Conservation (phyloP, 2,888 invertebrate genomes). For the Leptogaster cylindrica region DNA sequence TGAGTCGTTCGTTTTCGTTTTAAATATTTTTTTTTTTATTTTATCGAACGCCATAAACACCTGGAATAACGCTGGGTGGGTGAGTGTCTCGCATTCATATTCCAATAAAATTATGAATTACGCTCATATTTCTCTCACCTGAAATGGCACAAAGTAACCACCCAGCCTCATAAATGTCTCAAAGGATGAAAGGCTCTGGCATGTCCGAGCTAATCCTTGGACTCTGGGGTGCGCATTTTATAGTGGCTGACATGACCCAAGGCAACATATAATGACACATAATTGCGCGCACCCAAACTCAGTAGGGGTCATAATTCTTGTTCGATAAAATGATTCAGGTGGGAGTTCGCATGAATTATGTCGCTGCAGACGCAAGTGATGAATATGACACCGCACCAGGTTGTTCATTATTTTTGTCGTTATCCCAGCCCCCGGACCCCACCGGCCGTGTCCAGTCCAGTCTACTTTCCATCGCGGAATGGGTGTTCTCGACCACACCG, state of each 20-base stretch:
- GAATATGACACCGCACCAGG: slow-evolving; percentile 28
- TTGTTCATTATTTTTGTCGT: slow-evolving; percentile 32
- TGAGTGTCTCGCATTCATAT: too few species aligned
- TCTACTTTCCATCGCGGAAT: background rate
- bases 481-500: slow-evolving; percentile 19
- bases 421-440: background rate
- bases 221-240: too few species aligned
- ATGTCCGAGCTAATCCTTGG: too few species aligned
- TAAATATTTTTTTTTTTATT: too few species aligned
- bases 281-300: slow-evolving; percentile 29
- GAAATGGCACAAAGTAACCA: too few species aligned
- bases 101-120: too few species aligned
- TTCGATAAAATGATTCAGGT: slow-evolving; percentile 33
- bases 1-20: too few species aligned
- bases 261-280: slow-evolving; percentile 33
- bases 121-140: too few species aligned
- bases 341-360: slow-evolving; percentile 28
- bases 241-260: slow-evolving; percentile 20
- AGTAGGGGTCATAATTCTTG: slow-evolving; percentile 26
- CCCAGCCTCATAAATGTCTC: too few species aligned
- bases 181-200: too few species aligned
- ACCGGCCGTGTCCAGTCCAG: slow-evolving; percentile 14
- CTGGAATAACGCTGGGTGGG: too few species aligned
- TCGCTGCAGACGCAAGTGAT: slow-evolving; percentile 12
- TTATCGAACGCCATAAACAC: too few species aligned